Evolutionary conservation across 2,797 vertebrate species (phyloP).

Genomic region (Hydrolagus colliei): DNA sequence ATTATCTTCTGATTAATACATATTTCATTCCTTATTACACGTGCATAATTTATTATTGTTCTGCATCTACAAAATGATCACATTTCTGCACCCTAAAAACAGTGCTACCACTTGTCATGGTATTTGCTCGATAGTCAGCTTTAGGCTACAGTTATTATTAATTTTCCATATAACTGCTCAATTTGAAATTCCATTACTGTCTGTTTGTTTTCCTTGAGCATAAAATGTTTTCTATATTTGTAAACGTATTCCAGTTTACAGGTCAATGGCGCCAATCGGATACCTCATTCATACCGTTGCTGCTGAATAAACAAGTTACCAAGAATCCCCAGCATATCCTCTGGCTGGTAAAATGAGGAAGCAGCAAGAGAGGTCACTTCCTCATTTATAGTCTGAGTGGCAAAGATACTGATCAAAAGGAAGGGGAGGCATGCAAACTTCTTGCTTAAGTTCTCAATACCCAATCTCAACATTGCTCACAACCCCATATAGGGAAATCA

Average conservation of each 20-base stretch:
- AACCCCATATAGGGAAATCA: not conserved
- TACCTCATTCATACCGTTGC: not conserved
- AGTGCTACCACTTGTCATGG: not conserved
- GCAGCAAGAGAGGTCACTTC: not conserved
- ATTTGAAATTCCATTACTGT: not conserved
- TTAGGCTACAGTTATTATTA: not conserved
- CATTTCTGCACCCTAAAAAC: not conserved
- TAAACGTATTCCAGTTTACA: not conserved
- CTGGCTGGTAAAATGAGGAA: not conserved
- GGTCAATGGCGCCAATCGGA: not conserved
- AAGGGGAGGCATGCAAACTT: not conserved
- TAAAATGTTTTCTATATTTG: not conserved
- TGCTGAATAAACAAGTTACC: not conserved
- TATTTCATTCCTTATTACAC: not conserved
- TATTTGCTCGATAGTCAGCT: not conserved
- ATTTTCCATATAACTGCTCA: not conserved
- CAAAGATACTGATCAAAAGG: not conserved
- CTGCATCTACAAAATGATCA: not conserved
- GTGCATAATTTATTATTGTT: not conserved
- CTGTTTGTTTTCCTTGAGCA: not conserved
- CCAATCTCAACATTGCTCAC: not conserved
- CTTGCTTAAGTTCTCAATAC: not conserved
- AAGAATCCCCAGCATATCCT: not conserved
- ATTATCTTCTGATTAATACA: not conserved
- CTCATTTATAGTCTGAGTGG: not conserved